Percentiles rank a stretch among this genome's conserved stretches.
phyloP scores from a whole-genome alignment of 2,113 vertebrate genomes.

The Sprattus sprattus region DNA sequence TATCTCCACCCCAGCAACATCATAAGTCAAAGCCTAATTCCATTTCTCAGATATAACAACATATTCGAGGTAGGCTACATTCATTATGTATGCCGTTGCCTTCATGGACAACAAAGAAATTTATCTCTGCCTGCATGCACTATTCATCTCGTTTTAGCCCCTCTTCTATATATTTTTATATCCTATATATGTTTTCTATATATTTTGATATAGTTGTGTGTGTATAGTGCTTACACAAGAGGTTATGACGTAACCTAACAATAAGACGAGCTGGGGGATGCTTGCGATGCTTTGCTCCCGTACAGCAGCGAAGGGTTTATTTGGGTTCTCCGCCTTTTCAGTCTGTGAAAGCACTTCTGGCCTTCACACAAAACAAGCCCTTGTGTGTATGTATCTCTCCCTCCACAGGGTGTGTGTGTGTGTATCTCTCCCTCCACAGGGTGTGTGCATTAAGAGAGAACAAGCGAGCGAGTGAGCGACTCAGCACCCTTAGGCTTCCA shows the following conservation, averaged over 20 bases:
- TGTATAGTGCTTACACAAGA: not conserved
- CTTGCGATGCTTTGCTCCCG: not conserved
- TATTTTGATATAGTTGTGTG: not conserved
- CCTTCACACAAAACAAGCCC: slow-evolving; percentile 28
- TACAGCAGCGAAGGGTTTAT: not conserved
- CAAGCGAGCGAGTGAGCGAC: not conserved
- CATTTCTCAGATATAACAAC: not conserved
- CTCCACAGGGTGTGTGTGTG: slow-evolving; percentile 26
- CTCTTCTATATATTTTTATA: not conserved
- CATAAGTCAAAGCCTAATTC: not conserved
- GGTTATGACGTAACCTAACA: slow-evolving; percentile 6
- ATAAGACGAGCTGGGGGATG: not conserved
- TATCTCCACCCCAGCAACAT: not conserved
- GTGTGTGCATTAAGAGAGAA: slow-evolving; percentile 21
- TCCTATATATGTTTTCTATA: not conserved
- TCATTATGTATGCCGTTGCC: not conserved
- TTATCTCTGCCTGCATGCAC: not conserved
- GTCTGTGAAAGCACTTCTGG: slow-evolving; percentile 31
- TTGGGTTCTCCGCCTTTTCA: not conserved
- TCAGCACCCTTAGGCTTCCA: slow-evolving; percentile 12
- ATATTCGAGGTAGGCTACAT: not conserved
- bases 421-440: slow-evolving; percentile 12
- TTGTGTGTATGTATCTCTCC: not conserved
- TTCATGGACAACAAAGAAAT: not conserved
- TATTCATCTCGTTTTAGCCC: not conserved